These are phyloP conservation scores for Otis tarda DNA, from an alignment of 2,113 vertebrate species.

Conservation along the genomic window DNA sequence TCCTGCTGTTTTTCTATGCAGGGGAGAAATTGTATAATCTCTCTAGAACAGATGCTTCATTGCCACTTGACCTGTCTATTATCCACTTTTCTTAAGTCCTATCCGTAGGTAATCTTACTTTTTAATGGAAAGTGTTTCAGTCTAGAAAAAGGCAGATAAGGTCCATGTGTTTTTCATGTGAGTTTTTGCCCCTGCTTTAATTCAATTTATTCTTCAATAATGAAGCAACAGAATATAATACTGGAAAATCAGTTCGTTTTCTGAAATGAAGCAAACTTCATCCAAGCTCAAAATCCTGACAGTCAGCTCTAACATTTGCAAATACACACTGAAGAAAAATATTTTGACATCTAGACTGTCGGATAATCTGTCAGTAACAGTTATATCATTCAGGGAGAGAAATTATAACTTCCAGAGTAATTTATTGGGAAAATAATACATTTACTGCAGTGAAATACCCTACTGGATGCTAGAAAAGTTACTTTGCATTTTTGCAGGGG, in stretches of 20 bases:
- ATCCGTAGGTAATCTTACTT: background rate
- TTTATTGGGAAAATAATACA: slow-evolving; percentile 41
- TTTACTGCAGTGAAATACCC: slow-evolving; percentile 11
- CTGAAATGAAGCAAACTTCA: slow-evolving; percentile 48
- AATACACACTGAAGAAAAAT: slow-evolving; percentile 56
- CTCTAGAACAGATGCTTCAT: background rate
- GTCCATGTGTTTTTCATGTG: background rate
- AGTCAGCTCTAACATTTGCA: slow-evolving; percentile 47
- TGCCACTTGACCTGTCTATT: background rate
- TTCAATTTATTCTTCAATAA: background rate
- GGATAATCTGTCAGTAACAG: slow-evolving; percentile 50
- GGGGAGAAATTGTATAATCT: background rate
- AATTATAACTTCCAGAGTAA: slow-evolving; percentile 39
- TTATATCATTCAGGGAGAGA: slow-evolving; percentile 21
- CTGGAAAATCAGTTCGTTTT: background rate
- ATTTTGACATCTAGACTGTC: slow-evolving; percentile 57
- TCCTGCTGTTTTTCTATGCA: background rate
- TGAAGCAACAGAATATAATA: background rate
- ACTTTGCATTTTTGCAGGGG: background rate
- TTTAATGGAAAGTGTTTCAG: background rate
- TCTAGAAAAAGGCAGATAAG: background rate
- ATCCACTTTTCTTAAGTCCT: background rate
- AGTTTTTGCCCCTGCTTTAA: background rate
- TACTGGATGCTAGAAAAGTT: slow-evolving; percentile 3
- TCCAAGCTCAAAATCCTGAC: slow-evolving; percentile 48